Evolutionary conservation across 1,140 invertebrate genomes (phyloP).

Genomic region (Drosophila micromelanica): DNA sequence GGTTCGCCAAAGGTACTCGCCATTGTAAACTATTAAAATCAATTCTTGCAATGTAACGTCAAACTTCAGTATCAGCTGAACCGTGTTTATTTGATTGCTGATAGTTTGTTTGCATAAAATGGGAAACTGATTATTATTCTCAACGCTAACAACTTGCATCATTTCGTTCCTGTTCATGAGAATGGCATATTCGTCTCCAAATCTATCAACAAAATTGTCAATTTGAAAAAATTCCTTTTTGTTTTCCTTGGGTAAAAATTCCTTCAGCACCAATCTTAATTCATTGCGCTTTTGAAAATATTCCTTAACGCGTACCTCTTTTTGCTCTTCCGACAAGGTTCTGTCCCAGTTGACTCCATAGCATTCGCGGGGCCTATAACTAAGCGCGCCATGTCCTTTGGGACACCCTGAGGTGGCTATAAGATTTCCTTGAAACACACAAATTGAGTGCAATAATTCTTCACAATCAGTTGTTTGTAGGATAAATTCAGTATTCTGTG

Average conservation of each 20-base stretch:
- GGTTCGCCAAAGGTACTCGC: slow-evolving; percentile 63
- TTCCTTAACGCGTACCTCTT: slow-evolving; percentile 17
- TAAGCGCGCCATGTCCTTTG: slow-evolving; percentile 52
- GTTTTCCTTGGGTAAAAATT: slow-evolving; percentile 3
- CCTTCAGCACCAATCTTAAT: slow-evolving; percentile 17
- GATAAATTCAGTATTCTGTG: neutral
- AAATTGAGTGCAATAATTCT: slow-evolving; percentile 51
- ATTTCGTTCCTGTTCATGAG: slow-evolving; percentile 40
- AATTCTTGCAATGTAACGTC: slow-evolving; percentile 42
- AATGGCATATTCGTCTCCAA: slow-evolving; percentile 21
- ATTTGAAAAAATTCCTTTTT: slow-evolving; percentile 31
- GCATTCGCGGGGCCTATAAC: slow-evolving; percentile 55
- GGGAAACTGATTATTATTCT: slow-evolving; percentile 8
- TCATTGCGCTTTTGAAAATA: slow-evolving; percentile 53
- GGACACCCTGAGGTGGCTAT: slow-evolving; percentile 61
- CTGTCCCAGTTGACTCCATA: slow-evolving; percentile 46
- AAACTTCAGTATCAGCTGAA: slow-evolving; percentile 63
- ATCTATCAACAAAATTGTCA: slow-evolving; percentile 14
- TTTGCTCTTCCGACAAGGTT: neutral
- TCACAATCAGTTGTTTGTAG: slow-evolving; percentile 44
- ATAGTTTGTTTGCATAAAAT: slow-evolving; percentile 24
- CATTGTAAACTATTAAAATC: slow-evolving; percentile 67
- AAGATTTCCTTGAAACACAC: slow-evolving; percentile 59
- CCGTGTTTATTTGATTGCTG: slow-evolving; percentile 11
- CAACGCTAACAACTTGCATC: neutral